Base-by-base conservation (phyloP, 2,888 invertebrate genomes). In the Pandemis corylana region DNA sequence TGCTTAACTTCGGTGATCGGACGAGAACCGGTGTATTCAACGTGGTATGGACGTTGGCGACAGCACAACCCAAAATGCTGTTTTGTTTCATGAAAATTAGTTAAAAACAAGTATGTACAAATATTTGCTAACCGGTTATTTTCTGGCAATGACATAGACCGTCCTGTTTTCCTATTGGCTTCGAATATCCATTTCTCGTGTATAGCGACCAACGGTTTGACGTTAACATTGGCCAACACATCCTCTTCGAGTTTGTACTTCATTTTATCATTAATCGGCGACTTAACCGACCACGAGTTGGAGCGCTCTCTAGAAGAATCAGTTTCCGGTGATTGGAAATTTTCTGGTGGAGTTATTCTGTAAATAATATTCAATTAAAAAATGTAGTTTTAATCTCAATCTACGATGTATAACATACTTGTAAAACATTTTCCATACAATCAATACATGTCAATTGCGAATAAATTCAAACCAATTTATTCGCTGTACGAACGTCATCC, bases 161-260 rank as follows among this genome's bases (percentile, higher is more conserved):
- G 85, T 1, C 82, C 85, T 0, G 88, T 87, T 78, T 92, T 93
- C 78, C 87, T 87, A 51, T 90, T 93, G 0, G 94, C 93, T 80
- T 95, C 94, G 76, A 90, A 88, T 68, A 95, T 95, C 94, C 94
- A 94, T 61, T 84, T 83, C 82, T 94, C 95, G 79, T 95, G 95
- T 72, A 94, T 93, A 0, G 94, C 94, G 0, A 95, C 94, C 46
- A 95, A 79, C 0, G 95, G 94, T 73, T 92, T 92, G 36, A 95
- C 93, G 71, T 89, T 91, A 3, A 94, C 88, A 0, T 80, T 86
- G 0, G 92, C 87, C 0, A 93, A 80, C 0, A 87, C 83, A 0
- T 92, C 93, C 2, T 92, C 92, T 44, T 89, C 91, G 3, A 86
- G 76, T 69, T 81, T 86, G 53, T 76, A 79, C 68, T 84, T 88